Conservation (phyloP, 2,888 invertebrate species). For the Caenorhabditis sp. region DNA sequence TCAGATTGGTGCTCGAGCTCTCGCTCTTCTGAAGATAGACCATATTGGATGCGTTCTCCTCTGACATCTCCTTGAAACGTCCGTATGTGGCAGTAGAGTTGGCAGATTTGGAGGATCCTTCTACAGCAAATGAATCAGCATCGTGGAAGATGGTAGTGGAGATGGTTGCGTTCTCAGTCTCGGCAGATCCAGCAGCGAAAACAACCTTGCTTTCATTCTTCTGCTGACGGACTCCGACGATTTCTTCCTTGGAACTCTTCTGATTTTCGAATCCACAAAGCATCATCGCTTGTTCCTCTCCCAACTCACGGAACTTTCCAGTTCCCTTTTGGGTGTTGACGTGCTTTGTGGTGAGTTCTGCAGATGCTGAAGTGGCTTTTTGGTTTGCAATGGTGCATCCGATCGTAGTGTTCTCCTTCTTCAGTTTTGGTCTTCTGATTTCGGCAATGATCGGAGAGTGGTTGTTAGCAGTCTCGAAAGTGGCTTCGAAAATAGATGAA, state of each 20-base stretch:
- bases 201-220: constrained; percentile 51
- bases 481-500: constrained; percentile 78
- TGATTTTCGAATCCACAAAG: constrained; percentile 75
- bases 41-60: constrained; percentile 72
- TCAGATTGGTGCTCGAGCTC: constrained; percentile 57
- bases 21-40: constrained; percentile 72
- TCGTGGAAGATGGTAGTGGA: constrained; percentile 63
- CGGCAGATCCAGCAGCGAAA: constrained; percentile 66
- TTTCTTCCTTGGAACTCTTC: constrained; percentile 63
- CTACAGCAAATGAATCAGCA: constrained; percentile 60
- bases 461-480: constrained; percentile 77
- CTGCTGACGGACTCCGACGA: constrained; percentile 53
- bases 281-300: constrained; percentile 75
- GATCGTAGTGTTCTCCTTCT: constrained; percentile 67
- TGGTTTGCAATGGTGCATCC: constrained; percentile 64
- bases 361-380: constrained; percentile 60
- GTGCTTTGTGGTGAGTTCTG: constrained; percentile 42
- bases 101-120: constrained; percentile 68
- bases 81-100: constrained; percentile 55
- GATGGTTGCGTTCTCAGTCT: constrained; percentile 65
- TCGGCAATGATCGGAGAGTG: constrained; percentile 54
- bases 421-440: constrained; percentile 65
- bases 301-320: constrained; percentile 67
- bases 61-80: constrained; percentile 65
- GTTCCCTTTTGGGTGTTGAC: constrained; percentile 51